These are phyloP conservation scores for Pyralis farinalis DNA, from an alignment of 2,888 invertebrate species.

Conservation along the genomic window DNA sequence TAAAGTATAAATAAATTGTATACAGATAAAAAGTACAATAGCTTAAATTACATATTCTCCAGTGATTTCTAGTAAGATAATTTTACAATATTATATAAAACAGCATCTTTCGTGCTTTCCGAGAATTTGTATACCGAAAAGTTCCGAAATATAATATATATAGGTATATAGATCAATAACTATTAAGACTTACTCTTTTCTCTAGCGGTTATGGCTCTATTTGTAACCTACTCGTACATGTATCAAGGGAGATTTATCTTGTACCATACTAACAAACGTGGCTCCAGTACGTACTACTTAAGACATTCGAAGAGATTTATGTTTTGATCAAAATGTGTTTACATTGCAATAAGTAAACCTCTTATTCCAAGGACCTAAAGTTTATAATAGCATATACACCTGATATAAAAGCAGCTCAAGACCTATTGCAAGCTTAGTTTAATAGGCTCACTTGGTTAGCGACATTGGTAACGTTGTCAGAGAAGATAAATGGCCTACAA, in stretches of 20 bases:
- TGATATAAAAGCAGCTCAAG: constrained; percentile 28
- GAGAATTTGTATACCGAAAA: too few relatives aligned
- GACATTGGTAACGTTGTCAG: constrained; percentile 61
- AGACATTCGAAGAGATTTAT: constrained; percentile 50
- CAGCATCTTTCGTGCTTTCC: too few relatives aligned
- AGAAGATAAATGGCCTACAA: constrained; percentile 59
- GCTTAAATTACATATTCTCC: too few relatives aligned
- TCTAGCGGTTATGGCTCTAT: too few relatives aligned
- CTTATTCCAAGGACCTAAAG: constrained; percentile 31
- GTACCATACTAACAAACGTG: constrained; percentile 39
- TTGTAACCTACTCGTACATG: constrained; percentile 12
- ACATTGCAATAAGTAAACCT: constrained; percentile 18
- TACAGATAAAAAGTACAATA: too few relatives aligned
- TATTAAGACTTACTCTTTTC: too few relatives aligned
- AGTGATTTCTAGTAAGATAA: too few relatives aligned
- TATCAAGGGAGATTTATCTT: constrained; percentile 31
- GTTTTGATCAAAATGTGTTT: constrained; percentile 28
- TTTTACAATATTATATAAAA: too few relatives aligned
- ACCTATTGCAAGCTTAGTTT: constrained; percentile 42
- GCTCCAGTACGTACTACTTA: constrained; percentile 42
- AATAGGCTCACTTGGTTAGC: constrained; percentile 53
- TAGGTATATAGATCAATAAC: too few relatives aligned
- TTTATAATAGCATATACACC: constrained; percentile 23
- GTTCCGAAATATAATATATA: too few relatives aligned
- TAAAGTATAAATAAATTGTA: too few relatives aligned